Evolutionary conservation across 2,797 vertebrate species (phyloP).

Genomic region (Lindbergichthys nudifrons): DNA sequence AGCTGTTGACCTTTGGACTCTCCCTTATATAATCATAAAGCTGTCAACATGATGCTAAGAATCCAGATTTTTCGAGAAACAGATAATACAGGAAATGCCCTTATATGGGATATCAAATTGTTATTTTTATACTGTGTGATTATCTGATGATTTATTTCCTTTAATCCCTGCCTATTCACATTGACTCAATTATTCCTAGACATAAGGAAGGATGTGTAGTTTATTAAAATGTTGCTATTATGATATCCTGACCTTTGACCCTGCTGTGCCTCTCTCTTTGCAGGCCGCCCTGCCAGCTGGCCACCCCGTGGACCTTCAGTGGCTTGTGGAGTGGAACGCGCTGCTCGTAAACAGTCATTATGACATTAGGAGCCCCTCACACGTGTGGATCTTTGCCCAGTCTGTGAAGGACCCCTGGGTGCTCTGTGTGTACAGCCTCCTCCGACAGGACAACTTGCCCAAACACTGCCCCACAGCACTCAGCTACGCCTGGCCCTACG

Average conservation of each 20-base stretch:
- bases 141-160: not conserved
- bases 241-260: slow-evolving; percentile 45
- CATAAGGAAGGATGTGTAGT: not conserved
- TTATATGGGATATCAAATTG: not conserved
- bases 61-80: slow-evolving; percentile 24
- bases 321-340: slow-evolving; percentile 96
- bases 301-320: slow-evolving; percentile 94
- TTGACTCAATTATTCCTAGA: not conserved
- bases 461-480: slow-evolving; percentile 96
- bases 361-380: slow-evolving; percentile 97
- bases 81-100: slow-evolving; percentile 8
- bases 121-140: slow-evolving; percentile 16
- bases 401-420: slow-evolving; percentile 98
- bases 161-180: not conserved
- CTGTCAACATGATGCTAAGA: slow-evolving; percentile 9
- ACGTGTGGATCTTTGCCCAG: slow-evolving; percentile 98
- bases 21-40: slow-evolving; percentile 32
- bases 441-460: slow-evolving; percentile 94
- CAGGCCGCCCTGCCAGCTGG: slow-evolving; percentile 89
- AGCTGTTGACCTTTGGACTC: slow-evolving; percentile 33
- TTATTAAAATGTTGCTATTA: not conserved
- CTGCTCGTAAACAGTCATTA: slow-evolving; percentile 94
- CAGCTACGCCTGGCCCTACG: slow-evolving; percentile 97
- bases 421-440: slow-evolving; percentile 95
- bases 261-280: slow-evolving; percentile 1